Base-by-base conservation (phyloP, 23 tunicate genomes). In the Ascidia mentula region DNA sequence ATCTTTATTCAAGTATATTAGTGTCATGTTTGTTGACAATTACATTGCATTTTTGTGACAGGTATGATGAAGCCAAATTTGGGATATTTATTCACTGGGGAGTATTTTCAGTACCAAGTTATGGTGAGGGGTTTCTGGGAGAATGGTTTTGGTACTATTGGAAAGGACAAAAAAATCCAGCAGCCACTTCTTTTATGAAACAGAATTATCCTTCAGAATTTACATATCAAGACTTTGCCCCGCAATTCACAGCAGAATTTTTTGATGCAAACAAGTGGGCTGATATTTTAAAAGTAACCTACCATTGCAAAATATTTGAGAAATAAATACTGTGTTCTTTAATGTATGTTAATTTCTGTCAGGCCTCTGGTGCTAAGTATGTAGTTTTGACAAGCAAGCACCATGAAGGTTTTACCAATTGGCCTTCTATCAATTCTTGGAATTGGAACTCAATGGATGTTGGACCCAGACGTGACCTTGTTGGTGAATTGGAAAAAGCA, bases 1-100 rank as follows among this genome's bases (percentile, higher is more conserved):
- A n/a, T n/a, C n/a, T n/a, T n/a, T n/a, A n/a, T n/a, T n/a, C n/a
- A n/a, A n/a, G n/a, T n/a, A n/a, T n/a, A n/a, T n/a, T n/a, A n/a
- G n/a, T n/a, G n/a, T n/a, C n/a, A n/a, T n/a, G n/a, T n/a, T n/a
- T n/a, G n/a, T n/a, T n/a, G n/a, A n/a, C n/a, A n/a, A n/a, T n/a
- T n/a, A n/a, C n/a, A n/a, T 69, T 69, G 77, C 84, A 69, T 53
- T 37, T n/a, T 34, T 26, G 6, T 72, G 36, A 0, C 39, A 89
- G 95, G 95, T 89, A 89, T 75, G 95, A 89, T 73, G 85, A 89
- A 71, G 82, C 81, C 39, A 89, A 89, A 74, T 60, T 89, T 74
- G 95, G 95, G 7, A 89, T 89, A 35, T 89, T 89, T 59, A 89
- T 89, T 60, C 95, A 89, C 69, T 89, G 95, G 95, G 95, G 95